These are phyloP conservation scores for Tribolium madens DNA, from an alignment of 1,140 invertebrate genomes.

Conservation along the genomic window DNA sequence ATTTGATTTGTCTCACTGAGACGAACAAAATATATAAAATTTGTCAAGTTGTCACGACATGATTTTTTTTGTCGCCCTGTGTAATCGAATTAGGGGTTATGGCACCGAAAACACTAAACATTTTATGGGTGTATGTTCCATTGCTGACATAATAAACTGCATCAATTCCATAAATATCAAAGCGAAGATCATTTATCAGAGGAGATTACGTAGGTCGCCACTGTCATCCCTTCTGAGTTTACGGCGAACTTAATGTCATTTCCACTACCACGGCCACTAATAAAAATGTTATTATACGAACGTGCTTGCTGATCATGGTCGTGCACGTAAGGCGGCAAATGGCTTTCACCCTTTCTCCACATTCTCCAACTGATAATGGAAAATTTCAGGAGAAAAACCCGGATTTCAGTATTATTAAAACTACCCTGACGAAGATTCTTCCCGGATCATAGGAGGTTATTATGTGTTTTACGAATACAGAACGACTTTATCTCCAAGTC, in stretches of 20 bases:
- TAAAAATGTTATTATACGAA: constrained; percentile 60
- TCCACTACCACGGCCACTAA: constrained; percentile 54
- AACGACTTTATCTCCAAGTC: constrained; percentile 14
- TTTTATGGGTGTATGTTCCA: constrained; percentile 34
- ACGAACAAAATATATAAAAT: too few species aligned
- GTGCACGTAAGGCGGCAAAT: constrained; percentile 41
- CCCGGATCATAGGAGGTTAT: constrained; percentile 4
- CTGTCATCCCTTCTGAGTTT: constrained; percentile 55
- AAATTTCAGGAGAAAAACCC: constrained; percentile 20
- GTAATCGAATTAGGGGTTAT: background rate
- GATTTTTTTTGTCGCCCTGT: too few species aligned
- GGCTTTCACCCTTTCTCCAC: constrained; percentile 27
- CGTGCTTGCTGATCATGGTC: constrained; percentile 49
- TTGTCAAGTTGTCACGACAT: too few species aligned
- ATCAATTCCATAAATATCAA: constrained; percentile 56
- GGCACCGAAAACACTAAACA: background rate
- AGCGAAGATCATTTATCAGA: constrained; percentile 56
- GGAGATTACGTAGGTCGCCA: constrained; percentile 53
- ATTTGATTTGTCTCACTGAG: too few species aligned
- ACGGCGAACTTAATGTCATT: constrained; percentile 58
- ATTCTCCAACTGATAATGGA: constrained; percentile 36
- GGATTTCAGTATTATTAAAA: constrained; percentile 34
- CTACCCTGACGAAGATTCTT: constrained; percentile 10
- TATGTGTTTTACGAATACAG: constrained; percentile 25
- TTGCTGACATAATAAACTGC: constrained; percentile 51